Conservation (phyloP, 2,113 vertebrate genomes). For the Merops nubicus region DNA sequence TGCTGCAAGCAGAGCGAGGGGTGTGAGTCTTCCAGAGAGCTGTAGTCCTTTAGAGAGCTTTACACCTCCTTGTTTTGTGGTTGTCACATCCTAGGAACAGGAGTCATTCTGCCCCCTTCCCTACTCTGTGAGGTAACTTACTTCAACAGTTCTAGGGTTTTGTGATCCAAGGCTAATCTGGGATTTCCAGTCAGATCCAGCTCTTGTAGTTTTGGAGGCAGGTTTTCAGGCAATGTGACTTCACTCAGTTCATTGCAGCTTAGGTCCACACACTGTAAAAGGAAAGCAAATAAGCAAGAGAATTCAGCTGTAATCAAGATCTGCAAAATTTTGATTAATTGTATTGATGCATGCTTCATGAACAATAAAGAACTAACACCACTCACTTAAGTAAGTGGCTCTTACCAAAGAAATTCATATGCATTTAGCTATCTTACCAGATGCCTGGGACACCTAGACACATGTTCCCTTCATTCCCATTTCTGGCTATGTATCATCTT, state of each 20-base stretch:
- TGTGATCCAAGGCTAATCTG: conserved; percentile 91
- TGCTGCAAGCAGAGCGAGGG: not conserved
- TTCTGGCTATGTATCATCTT: not conserved
- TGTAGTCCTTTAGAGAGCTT: not conserved
- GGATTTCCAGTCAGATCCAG: conserved; percentile 97
- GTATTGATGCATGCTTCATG: not conserved
- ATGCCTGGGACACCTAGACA: not conserved
- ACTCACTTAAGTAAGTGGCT: not conserved
- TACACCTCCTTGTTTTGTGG: not conserved
- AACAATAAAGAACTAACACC: not conserved
- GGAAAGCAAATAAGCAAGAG: not conserved
- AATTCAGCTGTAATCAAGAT: not conserved
- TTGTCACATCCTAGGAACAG: not conserved
- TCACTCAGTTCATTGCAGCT: conserved; percentile 96
- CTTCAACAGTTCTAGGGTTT: conserved; percentile 95
- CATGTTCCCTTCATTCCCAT: not conserved
- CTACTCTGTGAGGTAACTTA: conserved; percentile 62
- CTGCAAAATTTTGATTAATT: not conserved
- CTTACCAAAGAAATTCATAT: not conserved
- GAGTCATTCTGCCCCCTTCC: not conserved
- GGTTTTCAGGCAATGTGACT: conserved; percentile 91
- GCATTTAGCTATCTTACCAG: not conserved
- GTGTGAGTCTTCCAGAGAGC: not conserved
- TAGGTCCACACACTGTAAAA: conserved; percentile 91
- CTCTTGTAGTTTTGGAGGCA: conserved; percentile 95